Base-by-base conservation (phyloP, 2,797 vertebrate genomes). In the Acomys russatus region DNA sequence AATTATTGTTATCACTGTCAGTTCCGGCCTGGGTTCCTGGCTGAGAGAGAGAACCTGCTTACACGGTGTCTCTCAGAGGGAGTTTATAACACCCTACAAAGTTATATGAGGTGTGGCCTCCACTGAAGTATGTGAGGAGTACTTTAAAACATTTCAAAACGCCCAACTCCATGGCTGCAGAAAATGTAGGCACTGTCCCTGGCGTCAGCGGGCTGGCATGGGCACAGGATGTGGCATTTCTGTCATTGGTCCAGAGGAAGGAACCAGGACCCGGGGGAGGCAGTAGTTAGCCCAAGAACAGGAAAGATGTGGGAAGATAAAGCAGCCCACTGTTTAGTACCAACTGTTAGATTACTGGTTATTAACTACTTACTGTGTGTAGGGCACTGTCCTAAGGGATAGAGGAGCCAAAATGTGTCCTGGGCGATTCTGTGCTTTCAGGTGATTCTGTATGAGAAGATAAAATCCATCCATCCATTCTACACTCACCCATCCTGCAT, bases 1-100 rank as follows among this genome's bases (percentile, higher is more conserved):
- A 95, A 97, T 97, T 91, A 92, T 74, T 96, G n/a, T 92, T 74
- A 28, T 93, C 44, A 54, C 9, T 22, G 22, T 74, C 23, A 35
- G 44, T 94, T 97, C 88, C 1, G 0, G 71, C 86, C 74, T 74
- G 70, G 44, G 78, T 95, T 96, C 80, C 73, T 95, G 68, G 92
- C 49, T n/a, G 44, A 23, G 38, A 94, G n/a, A 90, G 54, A 93
- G 56, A 93, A 95, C 10, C 51, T 89, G 77, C 38, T 94, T 64
- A 17, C 25, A 77, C 79, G 63, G 64, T 90, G 82, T 44, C 71
- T 87, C 76, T 90, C 73, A 56, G 56, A 79, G 59, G 68, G 63
- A 79, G 77, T 94, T 88, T 70, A 90, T 85, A 90, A 54, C 35
- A 68, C 63, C 54, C 17, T 68, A 59, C 61, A 89, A 51, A 88